phyloP scores from a whole-genome alignment of 2,113 vertebrate species.

The Mesitornis unicolor region DNA sequence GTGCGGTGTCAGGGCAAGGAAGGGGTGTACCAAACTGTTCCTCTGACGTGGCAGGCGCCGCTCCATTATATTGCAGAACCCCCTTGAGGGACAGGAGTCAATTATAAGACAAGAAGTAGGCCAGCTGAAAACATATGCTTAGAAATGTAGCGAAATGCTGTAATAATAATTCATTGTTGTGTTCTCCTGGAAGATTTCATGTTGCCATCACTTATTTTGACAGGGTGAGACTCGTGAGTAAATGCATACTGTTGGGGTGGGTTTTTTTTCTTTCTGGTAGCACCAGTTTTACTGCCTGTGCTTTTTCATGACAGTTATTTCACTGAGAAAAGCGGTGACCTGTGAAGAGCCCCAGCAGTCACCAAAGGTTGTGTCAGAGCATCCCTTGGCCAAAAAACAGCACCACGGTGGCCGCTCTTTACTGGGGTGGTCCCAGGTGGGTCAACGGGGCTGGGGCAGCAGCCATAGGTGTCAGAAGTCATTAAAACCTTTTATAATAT shows the following conservation, averaged over 20 bases:
- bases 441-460: not conserved
- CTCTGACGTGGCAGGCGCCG: conserved; percentile 64
- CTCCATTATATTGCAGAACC: conserved; percentile 65
- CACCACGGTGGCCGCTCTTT: rapidly evolving
- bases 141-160: not conserved
- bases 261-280: not conserved
- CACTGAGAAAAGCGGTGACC: not conserved
- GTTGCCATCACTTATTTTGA: not conserved
- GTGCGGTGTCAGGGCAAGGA: not conserved
- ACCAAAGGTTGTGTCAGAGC: not conserved
- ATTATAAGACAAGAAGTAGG: conserved; percentile 75
- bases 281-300: rapidly evolving
- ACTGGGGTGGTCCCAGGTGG: not conserved
- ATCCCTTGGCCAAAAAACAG: not conserved
- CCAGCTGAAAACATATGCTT: conserved; percentile 53
- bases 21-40: not conserved
- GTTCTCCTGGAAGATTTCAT: not conserved
- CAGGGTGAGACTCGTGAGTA: not conserved
- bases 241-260: rapidly evolving
- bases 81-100: conserved; percentile 75
- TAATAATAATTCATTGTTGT: not conserved
- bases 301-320: not conserved
- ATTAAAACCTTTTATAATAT: not conserved
- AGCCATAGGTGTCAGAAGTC: not conserved
- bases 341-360: not conserved